Base-by-base conservation (phyloP, 2,888 invertebrate species). In the Sclerodermus sp. region DNA sequence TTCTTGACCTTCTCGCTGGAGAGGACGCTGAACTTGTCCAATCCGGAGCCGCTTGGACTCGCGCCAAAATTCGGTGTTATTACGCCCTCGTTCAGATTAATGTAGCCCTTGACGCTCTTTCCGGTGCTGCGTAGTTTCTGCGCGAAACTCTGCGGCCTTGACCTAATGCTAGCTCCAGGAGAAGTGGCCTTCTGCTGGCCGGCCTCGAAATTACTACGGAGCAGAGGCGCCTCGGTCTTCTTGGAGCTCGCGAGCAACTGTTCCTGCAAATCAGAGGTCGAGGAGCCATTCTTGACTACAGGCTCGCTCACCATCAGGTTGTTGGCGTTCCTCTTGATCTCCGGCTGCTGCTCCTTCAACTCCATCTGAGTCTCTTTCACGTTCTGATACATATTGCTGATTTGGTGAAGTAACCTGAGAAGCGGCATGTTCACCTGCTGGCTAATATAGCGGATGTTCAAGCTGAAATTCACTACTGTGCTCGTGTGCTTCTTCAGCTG, bases 341-440 rank as follows among this genome's bases (percentile, higher is more conserved):
- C 74, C 0, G 82, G 80, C 44, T 82, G 85, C 60, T 90, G 89
- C 63, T 90, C 90, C 61, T 91, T 88, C 51, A 96, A 82, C 70
- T 96, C 96, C 64, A 89, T 88, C 73, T 94, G 93, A 0, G 96
- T 96, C 73, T 96, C 94, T 73, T 94, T 93, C 1, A 96, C 94
- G 76, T 96, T 96, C 79, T 95, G 94, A 79, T 96, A 95, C 95
- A 97, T 96, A 71, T 94, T 96, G 69, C 91, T 92, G 71, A 97
- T 96, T 81, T 97, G 97, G 80, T 97, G 96, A 51, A 96, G 82
- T 45, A 97, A 83, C 44, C 97, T 82, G 40, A 97, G 80, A 32
- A 97, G 80, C 0, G 96, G 96, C 96, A 97, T 96, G 78, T 97
- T 97, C 1, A 97, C 94, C 82, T 96, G 91, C 75, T 96, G 96